Evolutionary conservation across 1,140 invertebrate species (phyloP), one percentile per base, ranked within the genome.

Genomic region (Pachyrhynchus sulphureomaculatus): DNA sequence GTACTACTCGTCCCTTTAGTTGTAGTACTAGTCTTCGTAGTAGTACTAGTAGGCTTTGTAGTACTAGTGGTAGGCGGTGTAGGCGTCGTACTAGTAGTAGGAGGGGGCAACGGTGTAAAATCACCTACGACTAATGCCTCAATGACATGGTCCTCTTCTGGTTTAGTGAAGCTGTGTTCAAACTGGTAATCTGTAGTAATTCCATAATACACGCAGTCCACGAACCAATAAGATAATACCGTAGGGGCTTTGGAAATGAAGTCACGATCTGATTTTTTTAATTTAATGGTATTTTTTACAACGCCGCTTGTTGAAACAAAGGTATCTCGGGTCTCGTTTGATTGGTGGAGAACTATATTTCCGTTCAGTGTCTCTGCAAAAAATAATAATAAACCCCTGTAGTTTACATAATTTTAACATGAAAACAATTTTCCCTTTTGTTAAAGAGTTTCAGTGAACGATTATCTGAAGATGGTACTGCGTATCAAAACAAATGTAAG

Each of bases 221-320:
- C 79, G 69, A 90, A 91, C 90, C 90, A 92, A 71, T 84, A 89
- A 8, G 86, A 86, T 15, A 81, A 73, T 12, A 89, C 76, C 18
- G 79, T 79, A 6, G 85, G 86, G 1, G 88, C 82, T 66, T 84
- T 84, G 10, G 75, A 79, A 15, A 90, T 67, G 71, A 81, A 89
- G 34, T 82, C 68, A 29, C 75, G 66, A 74, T 91, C 89, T 13
- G 81, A 78, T 17, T 81, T 70, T 2, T 79, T 79, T 10, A 92
- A 63, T 23, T 76, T 69, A 52, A 91, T 76, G 37, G 76, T 78
- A 66, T 89, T 80, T 60, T 80, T 77, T 1, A 87, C 80, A 33
- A 81, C 72, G 26, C 76, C 72, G 20, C 76, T 75, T 1, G 83
- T 84, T 2, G 87, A 85, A 0, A 91, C 81, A 78, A 80, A 91